Base-by-base conservation (phyloP, 2,888 invertebrate genomes). In the Apodemia hepburni region DNA sequence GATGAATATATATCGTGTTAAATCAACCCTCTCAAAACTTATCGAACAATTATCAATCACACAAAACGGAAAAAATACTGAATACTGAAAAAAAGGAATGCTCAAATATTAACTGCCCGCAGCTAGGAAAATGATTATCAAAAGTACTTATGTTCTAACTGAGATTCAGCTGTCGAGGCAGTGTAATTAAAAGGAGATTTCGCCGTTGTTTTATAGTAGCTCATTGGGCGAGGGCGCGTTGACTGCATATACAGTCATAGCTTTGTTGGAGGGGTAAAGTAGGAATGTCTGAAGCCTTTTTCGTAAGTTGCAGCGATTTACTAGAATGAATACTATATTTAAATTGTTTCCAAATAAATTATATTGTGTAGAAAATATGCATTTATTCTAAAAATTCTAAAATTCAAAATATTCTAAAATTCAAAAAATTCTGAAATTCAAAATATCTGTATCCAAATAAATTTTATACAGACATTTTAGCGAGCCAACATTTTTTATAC, bases 151-250 rank as follows among this genome's bases (percentile, higher is more conserved):
- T 64, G 51, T 54, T 49, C 22, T 38, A 38, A 38, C 38, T 17
- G 58, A 59, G 61, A 59, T 61, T 60, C 60, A 61, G 57, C 45
- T 59, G 62, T 58, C 38, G 54, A 60, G 61, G 49, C 59, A 17
- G 62, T 58, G 64, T 69, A 70, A 70, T 70, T 70, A 69, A 68
- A 67, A 66, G 62, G 64, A 67, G 66, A 68, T 69, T 69, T 67
- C 61, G 57, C 45, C 64, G 58, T 62, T 64, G 59, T 66, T 66
- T 61, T 60, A 65, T 64, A 62, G 62, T 45, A 60, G 59, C 64
- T 59, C 67, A 59, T 63, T 61, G 62, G 62, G 35, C 54, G 61
- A 65, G 29, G 27, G 59, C 58, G 54, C 60, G 51, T 61, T 57
- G 33, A 47, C 38, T 38, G 11, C 27, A 57, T 45, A 57, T 17